Evolutionary conservation across 2,113 vertebrate species (phyloP).

Genomic region (Platycercus adscitus): DNA sequence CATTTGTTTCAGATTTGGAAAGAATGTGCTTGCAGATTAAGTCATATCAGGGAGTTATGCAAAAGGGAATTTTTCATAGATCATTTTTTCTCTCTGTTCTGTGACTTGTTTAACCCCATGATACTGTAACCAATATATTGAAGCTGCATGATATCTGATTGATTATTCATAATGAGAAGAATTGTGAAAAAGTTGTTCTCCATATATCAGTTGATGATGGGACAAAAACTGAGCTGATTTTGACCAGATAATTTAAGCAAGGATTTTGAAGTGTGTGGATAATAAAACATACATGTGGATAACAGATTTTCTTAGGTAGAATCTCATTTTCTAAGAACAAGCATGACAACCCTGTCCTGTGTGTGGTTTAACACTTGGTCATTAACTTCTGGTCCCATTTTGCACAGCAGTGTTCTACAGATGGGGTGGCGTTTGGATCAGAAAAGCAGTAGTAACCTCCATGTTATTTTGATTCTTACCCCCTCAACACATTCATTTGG

Average conservation of each 20-base stretch:
- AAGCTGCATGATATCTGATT: not conserved
- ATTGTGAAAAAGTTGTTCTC: not conserved
- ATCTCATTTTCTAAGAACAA: not conserved
- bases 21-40: not conserved
- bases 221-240: not conserved
- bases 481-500: not conserved
- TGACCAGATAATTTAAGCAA: not conserved
- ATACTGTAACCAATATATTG: not conserved
- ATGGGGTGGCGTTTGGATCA: accelerated
- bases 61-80: not conserved
- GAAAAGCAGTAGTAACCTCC: not conserved
- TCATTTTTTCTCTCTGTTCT: not conserved
- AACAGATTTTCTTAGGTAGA: not conserved
- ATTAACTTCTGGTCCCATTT: not conserved
- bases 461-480: not conserved
- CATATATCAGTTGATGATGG: not conserved
- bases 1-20: not conserved
- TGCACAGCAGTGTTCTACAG: not conserved
- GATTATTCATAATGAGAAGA: not conserved
- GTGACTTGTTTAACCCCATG: not conserved
- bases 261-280: not conserved
- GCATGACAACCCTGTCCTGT: not conserved
- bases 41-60: not conserved
- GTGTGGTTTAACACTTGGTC: not conserved
- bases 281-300: not conserved